Conservation (phyloP, 35 echinoderm and acorn worm genomes). For the Diadema setosum region DNA sequence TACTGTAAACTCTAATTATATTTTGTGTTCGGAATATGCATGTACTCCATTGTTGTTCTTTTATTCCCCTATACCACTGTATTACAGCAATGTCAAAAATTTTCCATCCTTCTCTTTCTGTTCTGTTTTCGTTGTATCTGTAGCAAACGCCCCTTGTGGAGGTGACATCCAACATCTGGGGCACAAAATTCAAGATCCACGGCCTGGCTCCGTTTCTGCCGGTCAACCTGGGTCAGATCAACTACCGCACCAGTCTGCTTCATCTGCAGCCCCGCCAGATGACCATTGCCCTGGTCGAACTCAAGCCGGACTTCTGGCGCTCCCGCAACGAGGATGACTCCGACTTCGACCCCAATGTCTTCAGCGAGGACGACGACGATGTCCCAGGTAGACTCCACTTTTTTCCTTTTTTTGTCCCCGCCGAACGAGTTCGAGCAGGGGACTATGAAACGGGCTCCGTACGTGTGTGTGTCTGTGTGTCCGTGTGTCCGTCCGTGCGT, state of each 20-base stretch:
- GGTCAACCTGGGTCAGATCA: constrained; percentile 86
- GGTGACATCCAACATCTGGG: constrained; percentile 99
- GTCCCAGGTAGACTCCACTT: constrained; percentile 33
- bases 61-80: no score
- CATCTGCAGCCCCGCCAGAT: constrained; percentile 98
- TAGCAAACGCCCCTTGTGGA: constrained; percentile 82
- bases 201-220: constrained; percentile 80
- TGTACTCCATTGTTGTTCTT: no score
- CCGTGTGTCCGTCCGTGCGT: no score
- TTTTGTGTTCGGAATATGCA: no score
- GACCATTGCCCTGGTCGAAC: constrained; percentile 93
- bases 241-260: constrained; percentile 95
- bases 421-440: no score
- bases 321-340: constrained; percentile 53
- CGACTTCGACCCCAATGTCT: constrained; percentile 84
- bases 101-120: background rate
- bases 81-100: no score
- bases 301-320: constrained; percentile 50
- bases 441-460: no score
- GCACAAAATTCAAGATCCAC: constrained; percentile 97
- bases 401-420: no score
- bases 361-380: constrained; percentile 97
- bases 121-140: background rate
- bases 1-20: no score
- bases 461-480: no score